Percentiles rank a stretch among this genome's conserved stretches.
Conservation (phyloP, 35 echinoderm and acorn worm species). For the Lytechinus variegatus region DNA sequence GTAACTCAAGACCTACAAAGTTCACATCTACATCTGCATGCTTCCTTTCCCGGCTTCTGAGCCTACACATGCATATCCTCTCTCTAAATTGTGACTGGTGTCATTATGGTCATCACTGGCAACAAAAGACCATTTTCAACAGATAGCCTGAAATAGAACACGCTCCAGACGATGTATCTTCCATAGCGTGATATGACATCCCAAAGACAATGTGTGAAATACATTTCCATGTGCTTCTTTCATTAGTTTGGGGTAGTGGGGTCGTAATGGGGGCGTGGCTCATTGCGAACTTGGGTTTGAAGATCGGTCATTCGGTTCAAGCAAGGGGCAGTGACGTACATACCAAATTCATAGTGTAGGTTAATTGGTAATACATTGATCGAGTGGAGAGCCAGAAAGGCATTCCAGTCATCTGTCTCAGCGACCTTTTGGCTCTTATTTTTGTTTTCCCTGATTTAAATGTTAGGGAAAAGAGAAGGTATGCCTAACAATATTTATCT, state of each 20-base stretch:
- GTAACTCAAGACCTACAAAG: too few relatives aligned
- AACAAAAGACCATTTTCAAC: background rate
- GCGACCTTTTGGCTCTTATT: too few relatives aligned
- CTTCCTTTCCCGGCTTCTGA: background rate
- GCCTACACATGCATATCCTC: background rate
- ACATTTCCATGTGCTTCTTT: constrained; percentile 2
- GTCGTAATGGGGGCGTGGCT: background rate
- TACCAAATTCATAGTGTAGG: background rate
- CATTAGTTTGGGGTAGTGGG: background rate
- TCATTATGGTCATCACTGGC: background rate
- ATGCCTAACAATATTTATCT: too few relatives aligned
- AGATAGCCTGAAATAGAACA: background rate
- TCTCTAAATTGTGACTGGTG: background rate
- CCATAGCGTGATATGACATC: background rate
- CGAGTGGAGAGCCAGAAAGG: too few relatives aligned
- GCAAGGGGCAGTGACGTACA: constrained; percentile 5
- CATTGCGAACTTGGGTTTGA: background rate
- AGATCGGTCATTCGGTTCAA: background rate
- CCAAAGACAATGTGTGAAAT: background rate
- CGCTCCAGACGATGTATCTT: background rate
- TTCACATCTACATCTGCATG: too few relatives aligned
- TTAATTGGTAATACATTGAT: background rate
- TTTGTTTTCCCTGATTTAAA: background rate
- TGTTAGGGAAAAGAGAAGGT: too few relatives aligned
- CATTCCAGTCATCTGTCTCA: too few relatives aligned